A percentile compares a stretch with the other conserved stretches of the same genome.
These are phyloP conservation scores for Melanaphis sacchari DNA, from an alignment of 1,140 invertebrate species.

Conservation along the genomic window DNA sequence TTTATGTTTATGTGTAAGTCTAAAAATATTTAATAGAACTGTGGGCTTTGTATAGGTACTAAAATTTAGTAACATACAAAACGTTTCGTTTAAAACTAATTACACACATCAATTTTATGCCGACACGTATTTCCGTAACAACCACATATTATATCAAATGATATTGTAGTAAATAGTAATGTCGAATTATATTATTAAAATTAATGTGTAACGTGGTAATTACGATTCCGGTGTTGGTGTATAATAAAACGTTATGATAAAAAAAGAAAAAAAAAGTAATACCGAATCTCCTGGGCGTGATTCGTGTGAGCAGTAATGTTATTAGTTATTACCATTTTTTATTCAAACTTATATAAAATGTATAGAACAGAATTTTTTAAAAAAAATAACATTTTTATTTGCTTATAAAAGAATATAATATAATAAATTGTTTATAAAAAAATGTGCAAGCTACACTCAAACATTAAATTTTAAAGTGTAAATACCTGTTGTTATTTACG, in stretches of 20 bases:
- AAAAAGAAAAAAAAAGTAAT: neutral
- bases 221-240: neutral
- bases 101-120: neutral
- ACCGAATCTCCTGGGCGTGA: constrained; percentile 38
- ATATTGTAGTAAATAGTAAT: neutral
- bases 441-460: neutral
- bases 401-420: neutral
- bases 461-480: neutral
- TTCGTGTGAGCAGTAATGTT: neutral
- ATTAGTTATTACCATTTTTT: neutral
- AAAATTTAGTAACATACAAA: neutral
- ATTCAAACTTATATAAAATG: neutral
- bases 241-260: neutral
- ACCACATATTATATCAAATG: neutral
- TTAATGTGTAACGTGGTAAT: neutral
- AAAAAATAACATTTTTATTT: neutral
- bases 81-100: neutral
- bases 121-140: neutral
- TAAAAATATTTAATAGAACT: neutral
- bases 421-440: neutral
- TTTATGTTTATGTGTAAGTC: neutral
- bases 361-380: neutral
- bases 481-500: neutral
- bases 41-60: neutral
- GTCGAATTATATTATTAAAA: neutral